A percentile compares a stretch with the other conserved stretches of the same genome.
Conservation (phyloP, 2,797 vertebrate species). For the Alectoris magna region DNA sequence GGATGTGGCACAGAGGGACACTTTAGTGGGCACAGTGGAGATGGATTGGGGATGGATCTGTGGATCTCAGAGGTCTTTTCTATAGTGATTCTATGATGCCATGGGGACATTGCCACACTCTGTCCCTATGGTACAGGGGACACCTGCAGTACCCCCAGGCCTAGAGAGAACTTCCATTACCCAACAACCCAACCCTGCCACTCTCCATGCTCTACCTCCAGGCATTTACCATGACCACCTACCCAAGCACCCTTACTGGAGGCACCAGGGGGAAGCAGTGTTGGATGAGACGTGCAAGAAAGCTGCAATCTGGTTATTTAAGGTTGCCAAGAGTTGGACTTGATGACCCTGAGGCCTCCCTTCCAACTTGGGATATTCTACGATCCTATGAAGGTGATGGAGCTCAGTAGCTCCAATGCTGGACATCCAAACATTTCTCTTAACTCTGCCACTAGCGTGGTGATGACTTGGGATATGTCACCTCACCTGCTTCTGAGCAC, state of each 20-base stretch:
- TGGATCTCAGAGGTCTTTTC: neutral
- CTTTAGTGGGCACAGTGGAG: no score
- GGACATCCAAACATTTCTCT: neutral
- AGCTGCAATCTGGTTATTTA: neutral
- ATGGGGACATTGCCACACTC: no score
- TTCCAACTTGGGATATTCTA: no score
- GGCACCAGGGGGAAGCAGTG: neutral
- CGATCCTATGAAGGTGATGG: no score
- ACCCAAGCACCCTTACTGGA: fast-evolving
- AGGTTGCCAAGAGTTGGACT: no score
- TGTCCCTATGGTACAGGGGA: neutral
- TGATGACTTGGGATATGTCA: fast-evolving
- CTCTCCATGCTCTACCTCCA: neutral
- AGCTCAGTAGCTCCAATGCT: neutral
- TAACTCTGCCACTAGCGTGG: neutral
- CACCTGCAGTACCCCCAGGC: neutral
- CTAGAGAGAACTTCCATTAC: neutral
- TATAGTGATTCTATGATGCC: neutral
- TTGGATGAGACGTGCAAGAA: neutral
- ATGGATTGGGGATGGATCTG: no score
- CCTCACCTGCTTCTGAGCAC: neutral
- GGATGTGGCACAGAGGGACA: no score
- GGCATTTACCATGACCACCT: fast-evolving
- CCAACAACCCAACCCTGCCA: fast-evolving
- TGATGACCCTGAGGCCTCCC: no score